Conservation (phyloP, 2,797 vertebrate genomes). For the Cheirogaleus major region DNA sequence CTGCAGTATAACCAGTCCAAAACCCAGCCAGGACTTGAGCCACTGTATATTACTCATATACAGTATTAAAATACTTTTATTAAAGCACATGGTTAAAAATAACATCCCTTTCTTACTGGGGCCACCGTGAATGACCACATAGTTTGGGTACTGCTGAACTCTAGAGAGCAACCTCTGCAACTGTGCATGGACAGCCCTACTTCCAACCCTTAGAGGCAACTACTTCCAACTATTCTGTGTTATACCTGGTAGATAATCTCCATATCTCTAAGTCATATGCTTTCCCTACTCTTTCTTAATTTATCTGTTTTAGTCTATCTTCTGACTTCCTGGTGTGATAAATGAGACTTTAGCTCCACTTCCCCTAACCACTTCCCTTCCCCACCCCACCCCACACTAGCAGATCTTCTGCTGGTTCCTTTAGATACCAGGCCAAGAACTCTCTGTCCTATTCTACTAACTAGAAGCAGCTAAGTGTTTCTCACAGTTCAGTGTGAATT, state of each 20-base stretch:
- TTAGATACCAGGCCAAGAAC: neutral
- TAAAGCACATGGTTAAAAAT: neutral
- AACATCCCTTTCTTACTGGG: neutral
- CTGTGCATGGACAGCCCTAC: accelerated
- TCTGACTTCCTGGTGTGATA: neutral
- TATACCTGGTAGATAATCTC: neutral
- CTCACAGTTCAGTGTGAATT: neutral
- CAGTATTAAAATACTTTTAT: neutral
- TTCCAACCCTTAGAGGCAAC: neutral
- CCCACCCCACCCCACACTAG: neutral
- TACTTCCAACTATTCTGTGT: no score
- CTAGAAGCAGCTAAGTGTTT: neutral
- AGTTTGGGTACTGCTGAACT: neutral
- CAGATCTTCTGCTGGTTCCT: neutral
- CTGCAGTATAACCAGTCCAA: neutral
- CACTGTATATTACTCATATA: neutral
- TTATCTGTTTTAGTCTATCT: neutral
- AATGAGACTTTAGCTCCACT: neutral
- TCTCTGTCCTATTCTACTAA: neutral
- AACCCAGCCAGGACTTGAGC: neutral
- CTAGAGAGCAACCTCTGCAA: neutral
- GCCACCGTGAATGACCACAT: neutral
- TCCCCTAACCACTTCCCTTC: neutral
- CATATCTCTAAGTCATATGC: neutral
- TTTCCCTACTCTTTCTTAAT: neutral